These are phyloP conservation scores for Rhineura floridana DNA, from an alignment of 2,113 vertebrate genomes.

Conservation along the genomic window DNA sequence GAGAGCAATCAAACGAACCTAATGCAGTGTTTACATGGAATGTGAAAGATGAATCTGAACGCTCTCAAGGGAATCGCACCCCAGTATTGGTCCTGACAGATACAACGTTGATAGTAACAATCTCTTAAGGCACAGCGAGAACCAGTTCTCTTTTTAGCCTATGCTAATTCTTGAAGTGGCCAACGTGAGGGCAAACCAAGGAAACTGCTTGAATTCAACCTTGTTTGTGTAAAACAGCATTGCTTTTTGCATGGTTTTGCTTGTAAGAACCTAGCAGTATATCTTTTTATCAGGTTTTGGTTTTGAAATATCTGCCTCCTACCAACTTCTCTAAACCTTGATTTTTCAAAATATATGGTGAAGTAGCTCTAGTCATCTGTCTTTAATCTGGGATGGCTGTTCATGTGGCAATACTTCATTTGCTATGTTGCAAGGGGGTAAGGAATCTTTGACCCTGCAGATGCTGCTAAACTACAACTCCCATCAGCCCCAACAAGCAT, in stretches of 20 bases:
- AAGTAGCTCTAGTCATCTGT: background rate
- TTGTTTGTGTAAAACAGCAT: background rate
- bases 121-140: background rate
- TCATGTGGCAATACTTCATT: background rate
- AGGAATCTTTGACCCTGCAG: too few relatives aligned
- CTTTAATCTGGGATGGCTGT: background rate
- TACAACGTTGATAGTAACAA: too few relatives aligned
- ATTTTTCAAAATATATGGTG: background rate
- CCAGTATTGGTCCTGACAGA: too few relatives aligned
- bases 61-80: background rate
- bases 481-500: too few relatives aligned
- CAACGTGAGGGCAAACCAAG: background rate
- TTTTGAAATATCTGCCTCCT: background rate
- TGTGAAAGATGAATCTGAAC: constrained; percentile 2
- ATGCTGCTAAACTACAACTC: too few relatives aligned
- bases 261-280: background rate
- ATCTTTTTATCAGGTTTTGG: background rate
- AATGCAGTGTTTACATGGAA: background rate
- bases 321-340: background rate
- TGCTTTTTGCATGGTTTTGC: background rate
- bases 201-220: background rate
- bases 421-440: background rate
- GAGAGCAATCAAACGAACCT: constrained; percentile 27
- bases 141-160: background rate
- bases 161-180: background rate